Evolutionary conservation across 1,140 invertebrate species (phyloP), one percentile per base, ranked within the genome.

Genomic region (Mactra quadrangularis): DNA sequence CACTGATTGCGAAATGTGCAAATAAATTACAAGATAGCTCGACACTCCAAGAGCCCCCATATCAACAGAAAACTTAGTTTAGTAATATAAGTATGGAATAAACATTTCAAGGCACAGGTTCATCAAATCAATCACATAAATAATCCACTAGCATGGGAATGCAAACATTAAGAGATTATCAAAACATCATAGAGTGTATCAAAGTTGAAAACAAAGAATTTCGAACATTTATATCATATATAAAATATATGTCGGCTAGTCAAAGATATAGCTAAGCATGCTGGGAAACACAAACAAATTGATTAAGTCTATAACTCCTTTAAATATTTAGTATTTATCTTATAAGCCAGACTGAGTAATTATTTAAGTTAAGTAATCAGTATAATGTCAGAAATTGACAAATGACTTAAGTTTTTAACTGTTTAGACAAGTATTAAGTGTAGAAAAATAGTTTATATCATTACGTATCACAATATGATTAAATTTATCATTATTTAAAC

Each of bases 71-170:
- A n/a, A 27, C 45, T 15, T 41, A 66, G 60, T 7, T 41, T 15
- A 15, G 50, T 13, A 38, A 78, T 55, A n/a, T n/a, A 78, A 66
- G 60, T 31, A 78, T 53, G 31, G 62, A 50, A 78, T 78, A 57
- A 78, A 57, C 59, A 41, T 64, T 68, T 74, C 71, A 74, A 19
- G 53, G n/a, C n/a, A 59, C 33, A 25, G 31, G 31, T 74, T 53
- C 29, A 41, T n/a, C 35, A 59, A 57, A 74, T 29, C 25, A 50
- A 38, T 64, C 33, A 50, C 62, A 64, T 77, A 77, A 62, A 77
- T 77, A 77, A 77, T 77, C 74, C 27, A 50, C 15, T 33, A 64
- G 57, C 74, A 77, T 77, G 55, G 74, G 74, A 77, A 77, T 52
- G 45, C 47, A 64, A 50, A 77, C 55, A 77, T 64, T 6, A n/a